A percentile compares a stretch with the other conserved stretches of the same genome.
Evolutionary conservation across 1,140 invertebrate species (phyloP).

Genomic region (Drosophila varians): DNA sequence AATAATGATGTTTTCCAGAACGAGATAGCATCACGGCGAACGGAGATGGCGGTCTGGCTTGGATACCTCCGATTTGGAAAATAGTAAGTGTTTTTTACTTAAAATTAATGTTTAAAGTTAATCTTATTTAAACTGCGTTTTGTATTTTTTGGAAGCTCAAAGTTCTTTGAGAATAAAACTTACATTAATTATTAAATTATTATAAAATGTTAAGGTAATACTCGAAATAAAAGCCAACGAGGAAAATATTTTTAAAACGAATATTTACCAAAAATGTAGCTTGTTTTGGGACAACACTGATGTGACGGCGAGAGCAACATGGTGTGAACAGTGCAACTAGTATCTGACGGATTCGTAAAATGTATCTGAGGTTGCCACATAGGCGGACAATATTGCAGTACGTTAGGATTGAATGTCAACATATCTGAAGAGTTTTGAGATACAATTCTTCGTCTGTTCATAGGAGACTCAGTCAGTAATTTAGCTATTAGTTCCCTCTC

Average conservation of each 20-base stretch:
- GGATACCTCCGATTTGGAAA: background rate
- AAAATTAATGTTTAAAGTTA: no score
- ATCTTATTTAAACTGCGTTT: no score
- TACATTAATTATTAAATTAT: no score
- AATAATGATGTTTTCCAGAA: conserved; percentile 66
- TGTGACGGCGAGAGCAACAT: conserved; percentile 53
- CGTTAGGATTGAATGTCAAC: conserved; percentile 26
- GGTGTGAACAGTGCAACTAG: conserved; percentile 62
- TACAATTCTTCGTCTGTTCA: background rate
- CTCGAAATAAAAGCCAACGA: no score
- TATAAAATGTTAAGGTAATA: no score
- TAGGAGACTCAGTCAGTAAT: conserved; percentile 20
- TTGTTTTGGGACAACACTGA: background rate
- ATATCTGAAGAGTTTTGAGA: background rate
- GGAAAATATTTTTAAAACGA: no score
- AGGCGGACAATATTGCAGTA: background rate
- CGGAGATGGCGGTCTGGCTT: background rate
- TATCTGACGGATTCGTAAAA: background rate
- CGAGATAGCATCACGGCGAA: conserved; percentile 27
- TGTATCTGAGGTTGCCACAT: conserved; percentile 67
- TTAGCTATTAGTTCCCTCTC: conserved; percentile 24
- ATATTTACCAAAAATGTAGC: background rate
- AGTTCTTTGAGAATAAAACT: no score
- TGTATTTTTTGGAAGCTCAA: no score
- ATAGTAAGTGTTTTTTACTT: background rate